Evolutionary conservation across 2,113 vertebrate species (phyloP).

Genomic region (Hylia prasina): DNA sequence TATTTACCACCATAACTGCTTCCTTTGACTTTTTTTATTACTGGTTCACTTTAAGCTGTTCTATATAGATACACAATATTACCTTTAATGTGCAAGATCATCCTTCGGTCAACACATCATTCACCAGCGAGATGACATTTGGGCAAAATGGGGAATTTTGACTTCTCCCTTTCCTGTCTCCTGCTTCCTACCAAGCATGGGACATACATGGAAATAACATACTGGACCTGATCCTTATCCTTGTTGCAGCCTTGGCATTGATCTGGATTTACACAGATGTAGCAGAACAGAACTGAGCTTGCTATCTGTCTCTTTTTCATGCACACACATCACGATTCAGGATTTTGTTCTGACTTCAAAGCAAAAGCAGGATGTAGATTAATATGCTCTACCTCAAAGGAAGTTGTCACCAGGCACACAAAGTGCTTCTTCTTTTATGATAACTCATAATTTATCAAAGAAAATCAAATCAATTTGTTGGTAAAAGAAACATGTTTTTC

Average conservation of each 20-base stretch:
- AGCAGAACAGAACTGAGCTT: neutral
- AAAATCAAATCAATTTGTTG: constrained; percentile 62
- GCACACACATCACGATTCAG: neutral
- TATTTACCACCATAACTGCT: constrained; percentile 21
- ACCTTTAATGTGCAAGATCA: neutral
- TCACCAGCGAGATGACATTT: neutral
- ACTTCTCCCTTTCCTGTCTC: neutral
- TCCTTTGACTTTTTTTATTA: constrained; percentile 12
- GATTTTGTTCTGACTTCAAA: constrained; percentile 60
- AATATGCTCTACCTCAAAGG: constrained; percentile 55
- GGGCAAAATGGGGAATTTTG: neutral
- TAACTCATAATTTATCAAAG: constrained; percentile 65
- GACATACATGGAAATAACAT: neutral
- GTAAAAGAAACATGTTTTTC: constrained; percentile 52
- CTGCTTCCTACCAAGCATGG: neutral
- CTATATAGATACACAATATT: constrained; percentile 3
- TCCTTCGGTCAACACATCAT: neutral
- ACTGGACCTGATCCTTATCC: neutral
- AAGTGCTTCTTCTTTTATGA: constrained; percentile 49
- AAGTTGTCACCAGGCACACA: constrained; percentile 46
- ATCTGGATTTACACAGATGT: neutral
- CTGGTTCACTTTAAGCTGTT: constrained; percentile 11
- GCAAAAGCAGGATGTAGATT: neutral
- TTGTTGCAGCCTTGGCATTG: neutral
- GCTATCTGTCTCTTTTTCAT: neutral